Conservation (phyloP, 2,797 vertebrate species). For the Carapus acus region DNA sequence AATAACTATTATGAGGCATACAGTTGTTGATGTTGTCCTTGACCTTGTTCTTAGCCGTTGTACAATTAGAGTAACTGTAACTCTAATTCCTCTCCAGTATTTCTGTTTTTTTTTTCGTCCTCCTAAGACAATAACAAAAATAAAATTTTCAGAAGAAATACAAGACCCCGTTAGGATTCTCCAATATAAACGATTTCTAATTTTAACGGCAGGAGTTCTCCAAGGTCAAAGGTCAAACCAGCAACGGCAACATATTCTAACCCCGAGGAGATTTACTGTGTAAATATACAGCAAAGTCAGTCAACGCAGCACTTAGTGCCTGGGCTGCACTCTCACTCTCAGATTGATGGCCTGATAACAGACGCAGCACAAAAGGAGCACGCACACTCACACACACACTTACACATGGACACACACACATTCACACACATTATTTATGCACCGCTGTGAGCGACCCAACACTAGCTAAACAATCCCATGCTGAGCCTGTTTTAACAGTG, state of each 20-base stretch:
- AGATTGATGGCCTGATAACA: conserved; percentile 39
- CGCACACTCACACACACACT: conserved; percentile 7
- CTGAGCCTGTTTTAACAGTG: conserved; percentile 43
- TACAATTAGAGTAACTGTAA: too few relatives aligned
- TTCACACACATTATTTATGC: conserved; percentile 36
- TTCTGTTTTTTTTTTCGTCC: neutral
- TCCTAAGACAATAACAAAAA: neutral
- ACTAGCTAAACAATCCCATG: conserved; percentile 38
- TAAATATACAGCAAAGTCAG: conserved; percentile 44
- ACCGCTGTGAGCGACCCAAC: conserved; percentile 27
- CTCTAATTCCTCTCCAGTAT: too few relatives aligned
- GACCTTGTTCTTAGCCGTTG: too few relatives aligned
- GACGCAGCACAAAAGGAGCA: conserved; percentile 26
- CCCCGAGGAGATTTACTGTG: conserved; percentile 30
- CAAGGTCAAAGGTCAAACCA: conserved; percentile 9
- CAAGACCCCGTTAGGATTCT: neutral
- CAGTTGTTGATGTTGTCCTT: too few relatives aligned
- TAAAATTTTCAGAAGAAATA: neutral
- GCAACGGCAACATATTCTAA: conserved; percentile 30
- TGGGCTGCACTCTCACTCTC: conserved; percentile 11
- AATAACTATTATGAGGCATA: too few relatives aligned
- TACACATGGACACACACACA: too few relatives aligned
- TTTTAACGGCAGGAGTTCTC: conserved; percentile 18
- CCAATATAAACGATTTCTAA: neutral
- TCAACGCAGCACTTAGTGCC: conserved; percentile 34